Evolutionary conservation across 2,888 invertebrate genomes (phyloP), one percentile per base, ranked within the genome.

Genomic region (Drosophila rellima): DNA sequence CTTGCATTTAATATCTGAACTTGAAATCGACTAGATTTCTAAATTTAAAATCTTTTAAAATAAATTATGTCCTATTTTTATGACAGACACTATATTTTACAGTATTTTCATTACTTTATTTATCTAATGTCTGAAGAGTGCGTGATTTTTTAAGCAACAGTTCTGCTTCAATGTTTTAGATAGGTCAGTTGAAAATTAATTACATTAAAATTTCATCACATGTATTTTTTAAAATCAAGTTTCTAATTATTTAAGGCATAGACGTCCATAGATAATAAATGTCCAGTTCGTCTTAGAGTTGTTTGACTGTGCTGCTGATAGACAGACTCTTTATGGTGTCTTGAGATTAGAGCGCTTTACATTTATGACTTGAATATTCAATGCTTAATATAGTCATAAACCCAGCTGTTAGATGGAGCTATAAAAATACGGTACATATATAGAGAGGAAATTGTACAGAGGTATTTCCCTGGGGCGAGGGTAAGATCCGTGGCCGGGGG

Each of bases 321-420:
- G 18, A 1, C 3, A 11, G 5, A 11, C 37, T 11, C 23, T 15
- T 17, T 51, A 26, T 6, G 17, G 10, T n/a, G 17, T 18, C 15
- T 31, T 3, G n/a, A 6, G 15, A 31, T 15, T 23, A 13, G 40
- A 31, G 10, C n/a, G 10, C 3, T 40, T 18, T 31, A 18, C 40
- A 15, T 42, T 55, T 55, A 55, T 33, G 40, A 42, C 54, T 42
- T n/a, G 3, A 18, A 42, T 3, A 33, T 33, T 20, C 11, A 42
- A 55, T 55, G 3, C 42, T 15, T 55, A 40, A 55, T 42, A 55
- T 31, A 42, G 42, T 31, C 42, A 42, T 55, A 55, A 55, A 44
- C 11, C 0, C 54, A 29, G 18, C 29, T 18, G 20, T 20, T 42
- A 54, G 42, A 44, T 20, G 33, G n/a, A n/a, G 40, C 40, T 5